Conservation (phyloP, 2,888 invertebrate genomes). For the Zele albiditarsus region DNA sequence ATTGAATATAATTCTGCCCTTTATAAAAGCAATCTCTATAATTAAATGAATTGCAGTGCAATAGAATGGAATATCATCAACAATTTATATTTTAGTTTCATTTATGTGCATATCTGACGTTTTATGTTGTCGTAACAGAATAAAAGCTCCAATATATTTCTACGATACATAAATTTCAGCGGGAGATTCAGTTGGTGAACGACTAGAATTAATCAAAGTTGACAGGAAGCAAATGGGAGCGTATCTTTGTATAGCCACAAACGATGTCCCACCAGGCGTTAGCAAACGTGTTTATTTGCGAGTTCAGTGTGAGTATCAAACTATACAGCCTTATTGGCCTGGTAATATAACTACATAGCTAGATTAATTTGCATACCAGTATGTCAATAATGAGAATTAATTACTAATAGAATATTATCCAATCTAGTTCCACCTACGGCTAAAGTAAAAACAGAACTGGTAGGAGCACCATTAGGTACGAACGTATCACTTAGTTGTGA, state of each 20-base stretch:
- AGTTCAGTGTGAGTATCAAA: slow-evolving; percentile 80
- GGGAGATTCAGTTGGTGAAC: slow-evolving; percentile 79
- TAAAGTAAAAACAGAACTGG: slow-evolving; percentile 78
- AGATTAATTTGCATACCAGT: background rate
- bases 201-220: slow-evolving; percentile 79
- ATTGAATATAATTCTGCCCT: slow-evolving; percentile 1
- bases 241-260: slow-evolving; percentile 84
- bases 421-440: slow-evolving; percentile 80
- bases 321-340: background rate
- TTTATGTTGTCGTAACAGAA: background rate
- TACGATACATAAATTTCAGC: slow-evolving; percentile 69
- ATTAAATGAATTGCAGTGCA: background rate
- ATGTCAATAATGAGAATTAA: background rate
- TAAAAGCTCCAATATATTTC: background rate
- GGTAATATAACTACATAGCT: background rate
- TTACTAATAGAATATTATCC: background rate
- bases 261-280: slow-evolving; percentile 83
- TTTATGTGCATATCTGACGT: background rate
- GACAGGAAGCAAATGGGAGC: slow-evolving; percentile 83
- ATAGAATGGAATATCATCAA: too few species aligned
- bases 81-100: background rate
- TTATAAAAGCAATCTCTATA: background rate
- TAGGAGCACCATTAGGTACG: slow-evolving; percentile 79
- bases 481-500: slow-evolving; percentile 79
- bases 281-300: slow-evolving; percentile 76